Conservation (phyloP, 2,888 invertebrate genomes). For the Keiferia lycopersicella region DNA sequence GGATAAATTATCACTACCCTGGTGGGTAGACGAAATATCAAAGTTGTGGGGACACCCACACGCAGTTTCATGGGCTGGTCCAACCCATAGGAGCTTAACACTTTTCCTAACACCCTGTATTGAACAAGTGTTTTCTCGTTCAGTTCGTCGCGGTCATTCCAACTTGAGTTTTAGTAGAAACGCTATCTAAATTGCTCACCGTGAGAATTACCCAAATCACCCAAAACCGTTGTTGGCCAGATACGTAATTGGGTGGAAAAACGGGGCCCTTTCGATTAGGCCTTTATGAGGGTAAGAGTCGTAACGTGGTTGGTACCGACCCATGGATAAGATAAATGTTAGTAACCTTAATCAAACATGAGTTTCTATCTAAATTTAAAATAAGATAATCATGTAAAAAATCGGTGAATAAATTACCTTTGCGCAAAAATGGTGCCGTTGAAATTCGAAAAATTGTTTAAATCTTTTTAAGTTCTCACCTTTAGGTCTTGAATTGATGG, state of each 20-base stretch:
- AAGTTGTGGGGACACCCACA: no score
- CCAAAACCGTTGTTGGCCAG: constrained; percentile 39
- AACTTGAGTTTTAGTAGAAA: constrained; percentile 40
- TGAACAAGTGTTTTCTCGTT: constrained; percentile 19
- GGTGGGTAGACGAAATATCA: no score
- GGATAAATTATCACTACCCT: no score
- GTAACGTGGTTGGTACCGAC: neutral
- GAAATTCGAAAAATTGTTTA: no score
- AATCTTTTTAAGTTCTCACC: no score
- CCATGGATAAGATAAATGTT: neutral
- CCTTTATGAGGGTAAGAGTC: constrained; percentile 6
- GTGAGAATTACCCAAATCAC: constrained; percentile 46
- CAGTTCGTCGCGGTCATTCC: constrained; percentile 31
- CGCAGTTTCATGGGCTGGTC: no score
- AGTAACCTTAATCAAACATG: neutral
- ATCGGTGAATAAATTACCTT: no score
- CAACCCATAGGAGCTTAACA: no score
- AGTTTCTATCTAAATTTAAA: neutral
- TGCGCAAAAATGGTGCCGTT: no score
- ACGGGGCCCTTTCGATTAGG: constrained; percentile 12
- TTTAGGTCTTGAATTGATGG: no score
- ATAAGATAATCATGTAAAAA: no score
- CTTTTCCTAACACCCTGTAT: no score
- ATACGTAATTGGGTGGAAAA: constrained; percentile 22
- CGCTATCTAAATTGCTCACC: constrained; percentile 47